Conservation (phyloP, 2,888 invertebrate species). For the Melipona bicolor region DNA sequence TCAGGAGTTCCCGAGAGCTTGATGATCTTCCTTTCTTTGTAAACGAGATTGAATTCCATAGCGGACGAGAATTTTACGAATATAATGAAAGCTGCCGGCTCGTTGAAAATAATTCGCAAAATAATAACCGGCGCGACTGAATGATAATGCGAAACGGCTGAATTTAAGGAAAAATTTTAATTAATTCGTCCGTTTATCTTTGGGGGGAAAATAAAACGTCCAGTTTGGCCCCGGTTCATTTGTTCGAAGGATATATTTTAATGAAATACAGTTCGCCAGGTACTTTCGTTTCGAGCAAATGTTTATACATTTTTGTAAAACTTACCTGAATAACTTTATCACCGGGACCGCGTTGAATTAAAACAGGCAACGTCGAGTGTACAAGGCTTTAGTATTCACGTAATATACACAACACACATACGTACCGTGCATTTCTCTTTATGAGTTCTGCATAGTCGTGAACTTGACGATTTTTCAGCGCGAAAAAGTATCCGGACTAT, state of each 20-base stretch:
- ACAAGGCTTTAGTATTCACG: slow-evolving; percentile 53
- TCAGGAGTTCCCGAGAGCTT: slow-evolving; percentile 29
- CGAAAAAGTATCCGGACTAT: slow-evolving; percentile 17
- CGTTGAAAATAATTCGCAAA: slow-evolving; percentile 46
- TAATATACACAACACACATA: slow-evolving; percentile 43
- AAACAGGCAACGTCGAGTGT: slow-evolving; percentile 48
- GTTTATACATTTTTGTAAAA: slow-evolving; percentile 44
- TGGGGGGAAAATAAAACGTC: slow-evolving; percentile 8
- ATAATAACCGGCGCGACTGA: slow-evolving; percentile 20
- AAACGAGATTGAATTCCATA: slow-evolving; percentile 40
- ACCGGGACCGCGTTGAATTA: slow-evolving; percentile 44
- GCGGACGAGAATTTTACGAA: slow-evolving; percentile 45
- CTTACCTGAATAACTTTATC: slow-evolving; percentile 55
- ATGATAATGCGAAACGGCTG: slow-evolving; percentile 30
- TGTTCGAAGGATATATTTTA: slow-evolving; percentile 34
- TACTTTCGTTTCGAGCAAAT: slow-evolving; percentile 24
- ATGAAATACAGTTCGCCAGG: slow-evolving; percentile 2
- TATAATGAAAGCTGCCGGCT: slow-evolving; percentile 32
- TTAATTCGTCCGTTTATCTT: slow-evolving; percentile 46
- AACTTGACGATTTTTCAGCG: slow-evolving; percentile 55
- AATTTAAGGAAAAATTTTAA: slow-evolving; percentile 35
- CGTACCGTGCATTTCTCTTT: slow-evolving; percentile 57
- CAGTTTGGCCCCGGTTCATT: slow-evolving; percentile 14
- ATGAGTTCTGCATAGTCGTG: slow-evolving; percentile 56
- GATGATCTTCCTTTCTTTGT: slow-evolving; percentile 42